Percentiles rank a stretch among this genome's conserved stretches.
Evolutionary conservation across 2,113 vertebrate genomes (phyloP).

Genomic region (Oreochromis tanganicae): DNA sequence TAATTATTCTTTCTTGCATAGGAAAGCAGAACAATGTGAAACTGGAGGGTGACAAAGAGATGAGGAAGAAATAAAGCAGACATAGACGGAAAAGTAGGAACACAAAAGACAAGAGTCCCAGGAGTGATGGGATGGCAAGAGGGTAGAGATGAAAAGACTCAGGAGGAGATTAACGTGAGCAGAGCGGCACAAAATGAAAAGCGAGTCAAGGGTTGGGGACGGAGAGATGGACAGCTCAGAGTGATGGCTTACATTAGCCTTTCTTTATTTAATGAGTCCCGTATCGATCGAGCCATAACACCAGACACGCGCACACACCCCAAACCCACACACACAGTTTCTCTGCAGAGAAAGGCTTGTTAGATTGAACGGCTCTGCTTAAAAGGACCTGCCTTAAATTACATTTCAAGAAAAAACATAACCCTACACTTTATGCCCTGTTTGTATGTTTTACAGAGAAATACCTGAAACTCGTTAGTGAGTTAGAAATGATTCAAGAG

Average conservation of each 20-base stretch:
- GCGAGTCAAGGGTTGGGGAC: not conserved
- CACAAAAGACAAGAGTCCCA: not conserved
- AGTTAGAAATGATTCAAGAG: not conserved
- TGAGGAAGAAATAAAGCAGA: not conserved
- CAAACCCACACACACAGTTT: not conserved
- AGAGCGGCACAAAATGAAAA: not conserved
- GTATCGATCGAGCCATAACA: constrained; percentile 10
- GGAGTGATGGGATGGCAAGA: not conserved
- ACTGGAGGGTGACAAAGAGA: not conserved
- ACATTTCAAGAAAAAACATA: not conserved
- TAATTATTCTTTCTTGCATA: not conserved
- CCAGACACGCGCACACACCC: accelerated
- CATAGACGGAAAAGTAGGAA: not conserved
- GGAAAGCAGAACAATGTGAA: not conserved
- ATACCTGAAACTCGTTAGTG: not conserved
- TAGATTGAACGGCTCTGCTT: not conserved
- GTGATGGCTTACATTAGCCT: constrained; percentile 31
- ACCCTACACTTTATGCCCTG: not conserved
- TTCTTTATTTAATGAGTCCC: constrained; percentile 41
- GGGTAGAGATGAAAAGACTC: not conserved
- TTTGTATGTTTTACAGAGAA: not conserved
- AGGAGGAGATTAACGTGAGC: not conserved
- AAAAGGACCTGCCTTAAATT: constrained; percentile 17
- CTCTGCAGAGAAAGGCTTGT: not conserved
- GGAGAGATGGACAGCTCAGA: not conserved